Conservation (phyloP, 2,888 invertebrate species). For the Andrena dorsata region DNA sequence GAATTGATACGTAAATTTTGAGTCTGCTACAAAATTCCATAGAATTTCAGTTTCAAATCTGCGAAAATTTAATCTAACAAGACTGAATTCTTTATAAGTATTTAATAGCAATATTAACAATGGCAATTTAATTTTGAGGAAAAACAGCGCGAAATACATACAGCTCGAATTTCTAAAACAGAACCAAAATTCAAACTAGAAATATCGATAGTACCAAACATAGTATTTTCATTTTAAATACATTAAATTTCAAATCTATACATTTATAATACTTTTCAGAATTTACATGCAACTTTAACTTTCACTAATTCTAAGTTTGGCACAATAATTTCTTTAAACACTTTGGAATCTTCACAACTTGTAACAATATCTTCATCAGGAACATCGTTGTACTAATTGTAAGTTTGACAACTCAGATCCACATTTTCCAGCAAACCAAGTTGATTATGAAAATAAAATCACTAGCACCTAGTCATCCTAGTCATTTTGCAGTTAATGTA, state of each 20-base stretch:
- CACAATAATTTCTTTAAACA: no score
- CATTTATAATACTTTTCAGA: no score
- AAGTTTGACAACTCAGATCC: background rate
- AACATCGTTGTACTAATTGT: background rate
- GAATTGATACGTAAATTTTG: background rate
- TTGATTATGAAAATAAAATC: background rate
- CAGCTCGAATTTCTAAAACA: background rate
- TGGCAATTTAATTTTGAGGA: background rate
- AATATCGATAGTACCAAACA: background rate
- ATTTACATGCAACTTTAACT: no score
- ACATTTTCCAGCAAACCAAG: background rate
- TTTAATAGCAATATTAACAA: background rate
- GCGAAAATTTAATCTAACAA: background rate
- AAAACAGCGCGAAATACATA: no score
- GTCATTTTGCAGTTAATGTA: background rate
- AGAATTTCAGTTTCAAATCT: background rate
- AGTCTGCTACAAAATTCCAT: background rate
- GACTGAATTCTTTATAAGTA: background rate
- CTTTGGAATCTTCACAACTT: background rate
- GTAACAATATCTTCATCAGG: background rate
- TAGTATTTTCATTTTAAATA: no score
- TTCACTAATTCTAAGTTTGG: no score
- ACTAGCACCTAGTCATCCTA: background rate
- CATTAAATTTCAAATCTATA: no score
- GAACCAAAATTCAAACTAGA: background rate